A percentile compares a stretch with the other conserved stretches of the same genome.
phyloP scores from a whole-genome alignment of 2,888 invertebrate genomes.

The Strigamia maritima region DNA sequence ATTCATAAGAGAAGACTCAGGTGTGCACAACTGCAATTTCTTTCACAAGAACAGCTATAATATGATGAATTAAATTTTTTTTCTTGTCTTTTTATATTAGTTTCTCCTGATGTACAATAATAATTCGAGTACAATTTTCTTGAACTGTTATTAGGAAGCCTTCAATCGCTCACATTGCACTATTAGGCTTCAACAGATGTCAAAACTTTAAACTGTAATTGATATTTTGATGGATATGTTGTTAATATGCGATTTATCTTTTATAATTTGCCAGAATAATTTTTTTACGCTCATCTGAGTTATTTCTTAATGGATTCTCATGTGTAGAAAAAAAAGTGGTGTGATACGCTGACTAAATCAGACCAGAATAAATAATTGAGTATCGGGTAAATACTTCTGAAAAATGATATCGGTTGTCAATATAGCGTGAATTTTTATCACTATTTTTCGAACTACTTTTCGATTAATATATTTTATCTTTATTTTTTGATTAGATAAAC shows the following conservation, averaged over 20 bases:
- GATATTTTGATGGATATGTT: constrained; percentile 8
- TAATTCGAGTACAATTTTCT: constrained; percentile 16
- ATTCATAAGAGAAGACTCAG: constrained; percentile 9
- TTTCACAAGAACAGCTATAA: constrained; percentile 12
- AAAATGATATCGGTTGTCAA: not conserved
- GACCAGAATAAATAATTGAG: not conserved
- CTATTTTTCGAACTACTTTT: no score
- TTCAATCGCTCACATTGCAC: constrained; percentile 22
- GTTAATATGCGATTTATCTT: constrained; percentile 2
- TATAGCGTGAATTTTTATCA: no score
- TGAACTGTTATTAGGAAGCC: constrained; percentile 26
- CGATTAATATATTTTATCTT: no score
- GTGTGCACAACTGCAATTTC: constrained; percentile 17
- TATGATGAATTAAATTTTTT: constrained; percentile 15
- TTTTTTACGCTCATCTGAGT: not conserved
- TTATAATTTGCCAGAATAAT: not conserved
- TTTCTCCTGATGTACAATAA: constrained; percentile 12
- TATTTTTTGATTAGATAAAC: no score
- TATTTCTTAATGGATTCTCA: not conserved
- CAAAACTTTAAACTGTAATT: constrained; percentile 9
- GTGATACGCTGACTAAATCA: not conserved
- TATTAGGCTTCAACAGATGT: constrained; percentile 11
- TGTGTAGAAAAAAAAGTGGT: not conserved
- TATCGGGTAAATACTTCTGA: not conserved
- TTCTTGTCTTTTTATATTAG: constrained; percentile 2